Percentiles rank a stretch among this genome's conserved stretches.
Conservation (phyloP, 2,113 vertebrate genomes). For the Morone chrysops region DNA sequence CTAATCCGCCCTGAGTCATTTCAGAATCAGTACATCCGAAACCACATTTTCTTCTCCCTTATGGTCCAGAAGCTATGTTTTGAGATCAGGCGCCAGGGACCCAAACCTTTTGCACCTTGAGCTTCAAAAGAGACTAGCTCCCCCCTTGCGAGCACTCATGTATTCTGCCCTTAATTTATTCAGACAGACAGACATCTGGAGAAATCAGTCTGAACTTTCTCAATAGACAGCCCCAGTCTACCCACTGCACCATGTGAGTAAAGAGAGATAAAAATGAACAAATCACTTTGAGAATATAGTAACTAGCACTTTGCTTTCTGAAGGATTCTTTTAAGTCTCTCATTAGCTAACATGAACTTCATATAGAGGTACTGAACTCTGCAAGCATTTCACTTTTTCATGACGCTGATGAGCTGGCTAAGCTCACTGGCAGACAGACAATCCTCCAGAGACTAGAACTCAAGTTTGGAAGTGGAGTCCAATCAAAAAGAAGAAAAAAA, state of each 20-base stretch:
- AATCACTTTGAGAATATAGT: constrained; percentile 52
- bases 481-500: constrained; percentile 33
- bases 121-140: constrained; percentile 22
- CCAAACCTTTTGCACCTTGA: constrained; percentile 8
- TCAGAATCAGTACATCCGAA: constrained; percentile 1
- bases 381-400: constrained; percentile 43
- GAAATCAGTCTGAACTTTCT: constrained; percentile 53
- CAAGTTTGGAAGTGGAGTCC: constrained; percentile 30
- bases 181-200: constrained; percentile 55
- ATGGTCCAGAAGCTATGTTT: constrained; percentile 9
- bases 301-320: constrained; percentile 52
- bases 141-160: constrained; percentile 33
- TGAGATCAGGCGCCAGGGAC: constrained; percentile 14
- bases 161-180: constrained; percentile 54
- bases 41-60: background rate
- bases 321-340: constrained; percentile 42
- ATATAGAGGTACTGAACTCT: constrained; percentile 43
- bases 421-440: constrained; percentile 25
- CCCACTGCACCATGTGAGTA: constrained; percentile 27
- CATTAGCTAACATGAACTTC: constrained; percentile 52
- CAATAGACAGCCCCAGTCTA: constrained; percentile 38
- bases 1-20: background rate
- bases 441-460: constrained; percentile 36
- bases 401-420: constrained; percentile 50
- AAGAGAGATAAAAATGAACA: constrained; percentile 43